A percentile compares a stretch with the other conserved stretches of the same genome.
These are phyloP conservation scores for Graphium colonna DNA, from an alignment of 2,888 invertebrate genomes.

Conservation along the genomic window DNA sequence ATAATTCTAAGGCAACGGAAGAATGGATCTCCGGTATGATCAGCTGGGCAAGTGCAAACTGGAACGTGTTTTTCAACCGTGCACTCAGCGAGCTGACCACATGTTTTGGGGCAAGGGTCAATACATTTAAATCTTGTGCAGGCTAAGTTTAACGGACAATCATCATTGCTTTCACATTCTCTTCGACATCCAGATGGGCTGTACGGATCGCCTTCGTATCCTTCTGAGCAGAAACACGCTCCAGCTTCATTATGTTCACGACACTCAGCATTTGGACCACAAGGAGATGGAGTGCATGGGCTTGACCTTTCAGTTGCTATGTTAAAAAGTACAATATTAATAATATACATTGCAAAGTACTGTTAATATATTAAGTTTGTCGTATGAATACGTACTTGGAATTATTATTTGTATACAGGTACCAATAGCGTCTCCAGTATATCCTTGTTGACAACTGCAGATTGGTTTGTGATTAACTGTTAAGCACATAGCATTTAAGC, in stretches of 20 bases:
- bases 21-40: slow-evolving; percentile 91
- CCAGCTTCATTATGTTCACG: slow-evolving; percentile 90
- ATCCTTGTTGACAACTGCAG: slow-evolving; percentile 91
- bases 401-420: slow-evolving; percentile 81
- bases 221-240: slow-evolving; percentile 90
- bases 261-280: slow-evolving; percentile 92
- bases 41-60: slow-evolving; percentile 86
- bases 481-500: slow-evolving; percentile 88
- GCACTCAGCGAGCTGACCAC: slow-evolving; percentile 90
- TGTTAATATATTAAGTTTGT: background rate
- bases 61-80: slow-evolving; percentile 89
- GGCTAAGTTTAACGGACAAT: slow-evolving; percentile 85
- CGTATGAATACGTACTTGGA: slow-evolving; percentile 47
- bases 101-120: slow-evolving; percentile 91
- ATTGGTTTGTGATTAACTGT: slow-evolving; percentile 91
- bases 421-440: slow-evolving; percentile 88
- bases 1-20: slow-evolving; percentile 84
- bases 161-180: slow-evolving; percentile 89
- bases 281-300: slow-evolving; percentile 91
- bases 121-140: slow-evolving; percentile 91
- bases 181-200: slow-evolving; percentile 84
- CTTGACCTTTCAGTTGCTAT: slow-evolving; percentile 81
- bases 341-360: background rate
- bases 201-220: slow-evolving; percentile 91
- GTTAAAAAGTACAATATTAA: slow-evolving; percentile 7